Percentiles rank a stretch among this genome's conserved stretches.
Conservation (phyloP, 2,113 vertebrate genomes). For the Hyaena hyaena region DNA sequence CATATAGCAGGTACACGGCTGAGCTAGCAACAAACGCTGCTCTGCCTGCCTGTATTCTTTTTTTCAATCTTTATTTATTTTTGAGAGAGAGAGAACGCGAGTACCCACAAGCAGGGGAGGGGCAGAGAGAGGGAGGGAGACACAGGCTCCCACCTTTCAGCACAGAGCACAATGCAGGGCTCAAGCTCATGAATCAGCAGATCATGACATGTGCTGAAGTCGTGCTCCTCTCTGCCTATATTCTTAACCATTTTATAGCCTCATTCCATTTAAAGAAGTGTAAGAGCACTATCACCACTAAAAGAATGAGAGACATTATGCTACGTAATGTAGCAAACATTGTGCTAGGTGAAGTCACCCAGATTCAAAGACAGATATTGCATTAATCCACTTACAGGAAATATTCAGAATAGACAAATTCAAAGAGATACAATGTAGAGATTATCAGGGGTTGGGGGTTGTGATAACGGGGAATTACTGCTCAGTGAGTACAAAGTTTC, state of each 20-base stretch:
- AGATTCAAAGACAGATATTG: not conserved
- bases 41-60: not conserved
- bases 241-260: rapidly evolving
- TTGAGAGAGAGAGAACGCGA: too few species aligned
- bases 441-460: not conserved
- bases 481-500: not conserved
- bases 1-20: rapidly evolving
- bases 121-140: too few species aligned
- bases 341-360: not conserved
- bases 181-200: too few species aligned
- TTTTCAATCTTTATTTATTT: too few species aligned
- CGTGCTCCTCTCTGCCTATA: too few species aligned
- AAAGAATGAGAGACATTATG: not conserved
- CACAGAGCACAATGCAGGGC: too few species aligned
- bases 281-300: not conserved
- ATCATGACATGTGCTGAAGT: too few species aligned
- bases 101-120: too few species aligned
- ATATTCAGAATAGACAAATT: not conserved
- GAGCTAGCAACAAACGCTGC: not conserved
- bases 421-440: not conserved
- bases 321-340: not conserved
- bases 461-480: not conserved
- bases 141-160: too few species aligned
- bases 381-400: not conserved
- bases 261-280: not conserved